These are phyloP conservation scores for Heteromormyrus szaboi DNA, from an alignment of 2,797 vertebrate species.

Conservation along the genomic window DNA sequence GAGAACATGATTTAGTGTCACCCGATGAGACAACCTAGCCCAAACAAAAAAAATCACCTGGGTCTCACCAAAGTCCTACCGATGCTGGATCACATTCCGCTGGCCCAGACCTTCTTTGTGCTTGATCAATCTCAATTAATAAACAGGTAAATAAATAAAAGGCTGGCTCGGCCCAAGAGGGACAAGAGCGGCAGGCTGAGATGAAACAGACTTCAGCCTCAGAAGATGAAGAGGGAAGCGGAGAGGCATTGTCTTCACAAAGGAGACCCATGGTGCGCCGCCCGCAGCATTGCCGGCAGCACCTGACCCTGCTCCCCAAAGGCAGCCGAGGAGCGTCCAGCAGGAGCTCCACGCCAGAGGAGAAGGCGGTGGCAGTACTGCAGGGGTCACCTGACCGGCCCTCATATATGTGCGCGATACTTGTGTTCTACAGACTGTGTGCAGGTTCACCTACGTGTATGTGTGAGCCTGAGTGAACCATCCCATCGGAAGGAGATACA, in stretches of 20 bases:
- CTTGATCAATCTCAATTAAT: conserved; percentile 33
- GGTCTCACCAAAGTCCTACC: neutral
- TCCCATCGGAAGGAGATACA: neutral
- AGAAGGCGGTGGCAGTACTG: neutral
- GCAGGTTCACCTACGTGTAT: neutral
- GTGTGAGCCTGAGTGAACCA: neutral
- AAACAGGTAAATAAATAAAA: conserved; percentile 30
- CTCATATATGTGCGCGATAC: neutral
- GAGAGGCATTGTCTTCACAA: conserved; percentile 40
- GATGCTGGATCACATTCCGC: neutral
- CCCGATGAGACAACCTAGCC: neutral
- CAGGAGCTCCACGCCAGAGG: neutral
- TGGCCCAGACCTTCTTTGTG: neutral
- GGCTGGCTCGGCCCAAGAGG: conserved; percentile 35
- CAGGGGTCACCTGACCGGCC: neutral
- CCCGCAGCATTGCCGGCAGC: conserved; percentile 56
- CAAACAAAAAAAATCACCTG: neutral
- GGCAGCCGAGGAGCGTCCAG: neutral
- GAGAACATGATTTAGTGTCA: neutral
- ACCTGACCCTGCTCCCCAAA: conserved; percentile 32
- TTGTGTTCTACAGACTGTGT: neutral
- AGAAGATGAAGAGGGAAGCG: conserved; percentile 44
- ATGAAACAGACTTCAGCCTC: conserved; percentile 28
- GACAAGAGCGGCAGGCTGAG: conserved; percentile 36
- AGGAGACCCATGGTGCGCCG: conserved; percentile 41